Conservation (phyloP, 2,113 vertebrate genomes). For the Phalacrocorax carbo region DNA sequence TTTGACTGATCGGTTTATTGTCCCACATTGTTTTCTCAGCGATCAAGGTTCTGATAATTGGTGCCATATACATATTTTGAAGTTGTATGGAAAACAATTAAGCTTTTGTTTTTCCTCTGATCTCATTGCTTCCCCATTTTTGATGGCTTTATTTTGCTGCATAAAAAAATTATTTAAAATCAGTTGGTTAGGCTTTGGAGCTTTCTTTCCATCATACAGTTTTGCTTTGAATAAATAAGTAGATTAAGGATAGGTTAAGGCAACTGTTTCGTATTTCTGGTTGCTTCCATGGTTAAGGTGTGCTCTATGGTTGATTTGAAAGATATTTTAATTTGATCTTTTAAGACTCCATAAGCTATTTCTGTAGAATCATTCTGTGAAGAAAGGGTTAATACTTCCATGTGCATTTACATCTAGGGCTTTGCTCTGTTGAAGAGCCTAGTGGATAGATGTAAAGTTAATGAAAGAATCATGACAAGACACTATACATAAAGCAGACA, state of each 20-base stretch:
- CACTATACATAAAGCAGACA: not conserved
- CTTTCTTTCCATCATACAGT: not conserved
- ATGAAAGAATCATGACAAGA: constrained; percentile 27
- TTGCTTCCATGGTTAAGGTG: not conserved
- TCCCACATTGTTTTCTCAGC: not conserved
- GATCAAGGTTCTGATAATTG: not conserved
- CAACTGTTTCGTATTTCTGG: not conserved
- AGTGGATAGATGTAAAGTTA: not conserved
- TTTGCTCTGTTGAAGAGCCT: not conserved
- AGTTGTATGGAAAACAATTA: not conserved
- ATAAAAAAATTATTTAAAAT: not conserved
- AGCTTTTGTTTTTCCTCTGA: not conserved
- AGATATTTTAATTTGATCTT: not conserved
- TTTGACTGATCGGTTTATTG: not conserved
- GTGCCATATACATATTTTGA: not conserved
- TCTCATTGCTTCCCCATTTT: not conserved
- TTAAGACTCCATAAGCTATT: not conserved
- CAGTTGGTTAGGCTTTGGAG: not conserved
- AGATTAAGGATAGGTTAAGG: not conserved
- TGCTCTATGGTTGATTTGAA: not conserved
- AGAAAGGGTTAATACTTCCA: not conserved
- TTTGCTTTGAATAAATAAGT: not conserved
- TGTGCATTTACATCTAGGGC: not conserved
- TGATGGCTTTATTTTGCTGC: not conserved
- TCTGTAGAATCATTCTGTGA: not conserved